Evolutionary conservation across 2,888 invertebrate species (phyloP), one percentile per base, ranked within the genome.

Genomic region (Catocala nupta): DNA sequence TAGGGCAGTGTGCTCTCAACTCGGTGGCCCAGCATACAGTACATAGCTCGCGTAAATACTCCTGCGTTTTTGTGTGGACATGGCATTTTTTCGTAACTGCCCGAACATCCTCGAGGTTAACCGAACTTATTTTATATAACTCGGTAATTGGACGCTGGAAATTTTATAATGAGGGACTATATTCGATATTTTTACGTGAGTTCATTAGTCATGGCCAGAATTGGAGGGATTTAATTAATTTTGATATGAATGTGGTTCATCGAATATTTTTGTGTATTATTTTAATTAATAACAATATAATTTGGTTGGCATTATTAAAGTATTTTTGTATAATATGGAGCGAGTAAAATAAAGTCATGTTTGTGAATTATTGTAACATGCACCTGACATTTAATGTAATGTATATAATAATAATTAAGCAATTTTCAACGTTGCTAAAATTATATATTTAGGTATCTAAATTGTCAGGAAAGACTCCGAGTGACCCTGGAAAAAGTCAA

Each of bases 1-100:
- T 83, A 81, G 78, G 77, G 73, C 77, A 74, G 76, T 77, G 80
- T 67, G 72, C 76, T 81, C 75, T 71, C 63, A 70, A 80, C 78
- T 75, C 67, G 77, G 78, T 78, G 80, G 76, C 75, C 72, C 70
- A 77, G 81, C 79, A 76, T 81, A 78, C 80, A 79, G 74, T 78
- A 77, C 81, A 85, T 79, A 78, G 78, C 78, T 68, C 45, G 70
- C 70, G 75, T 77, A 77, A 84, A 85, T 82, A 82, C 78, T 79
- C 78, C 63, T 75, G 11, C 74, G 77, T 81, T 84, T 82, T 81
- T 76, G 61, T 63, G 55, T 57, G 68, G 39, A 68, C 51, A 39
- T 39, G 60, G 56, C 47, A 68, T 70, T 71, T 80, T 72, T 59
- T 47, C 57, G 52, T 11, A 33, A 39, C 11, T 5, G 13, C 43